Evolutionary conservation across 2,113 vertebrate genomes (phyloP).

Genomic region (Gasterosteus aculeatus): DNA sequence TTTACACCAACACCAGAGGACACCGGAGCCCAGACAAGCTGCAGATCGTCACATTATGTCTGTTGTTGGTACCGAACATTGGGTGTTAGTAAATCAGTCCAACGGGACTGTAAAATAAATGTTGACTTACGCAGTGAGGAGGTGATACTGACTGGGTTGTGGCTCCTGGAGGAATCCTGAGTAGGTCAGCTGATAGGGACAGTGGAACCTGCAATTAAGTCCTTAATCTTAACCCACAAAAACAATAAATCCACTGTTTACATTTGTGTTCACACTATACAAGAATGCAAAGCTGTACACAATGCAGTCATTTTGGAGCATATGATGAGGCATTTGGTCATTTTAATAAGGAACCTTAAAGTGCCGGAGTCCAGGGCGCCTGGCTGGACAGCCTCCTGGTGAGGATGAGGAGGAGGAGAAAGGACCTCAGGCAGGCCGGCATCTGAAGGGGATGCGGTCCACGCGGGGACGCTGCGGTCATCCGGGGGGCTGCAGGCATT

Average conservation of each 20-base stretch:
- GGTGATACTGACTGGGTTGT: conserved; percentile 34
- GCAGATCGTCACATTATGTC: not conserved
- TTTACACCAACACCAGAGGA: not conserved
- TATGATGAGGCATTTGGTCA: too few species aligned
- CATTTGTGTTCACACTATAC: not conserved
- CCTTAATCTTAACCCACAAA: not conserved
- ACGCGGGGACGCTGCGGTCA: not conserved
- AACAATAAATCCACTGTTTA: not conserved
- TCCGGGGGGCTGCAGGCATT: not conserved
- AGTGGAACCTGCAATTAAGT: conserved; percentile 9
- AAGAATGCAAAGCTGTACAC: not conserved
- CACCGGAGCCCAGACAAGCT: not conserved
- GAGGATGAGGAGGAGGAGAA: not conserved
- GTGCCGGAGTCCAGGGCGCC: conserved; percentile 16
- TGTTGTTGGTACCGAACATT: not conserved
- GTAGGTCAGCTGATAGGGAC: conserved; percentile 21
- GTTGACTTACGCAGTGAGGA: conserved; percentile 34
- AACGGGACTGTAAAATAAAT: not conserved
- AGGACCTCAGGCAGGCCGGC: conserved; percentile 7
- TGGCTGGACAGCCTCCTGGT: conserved; percentile 5
- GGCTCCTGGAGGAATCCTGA: conserved; percentile 22
- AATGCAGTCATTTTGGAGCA: not conserved
- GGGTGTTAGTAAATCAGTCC: not conserved
- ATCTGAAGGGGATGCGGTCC: not conserved
- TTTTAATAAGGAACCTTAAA: conserved; percentile 9